Base-by-base conservation (phyloP, 2,888 invertebrate species). In the Eremobia ochroleuca region DNA sequence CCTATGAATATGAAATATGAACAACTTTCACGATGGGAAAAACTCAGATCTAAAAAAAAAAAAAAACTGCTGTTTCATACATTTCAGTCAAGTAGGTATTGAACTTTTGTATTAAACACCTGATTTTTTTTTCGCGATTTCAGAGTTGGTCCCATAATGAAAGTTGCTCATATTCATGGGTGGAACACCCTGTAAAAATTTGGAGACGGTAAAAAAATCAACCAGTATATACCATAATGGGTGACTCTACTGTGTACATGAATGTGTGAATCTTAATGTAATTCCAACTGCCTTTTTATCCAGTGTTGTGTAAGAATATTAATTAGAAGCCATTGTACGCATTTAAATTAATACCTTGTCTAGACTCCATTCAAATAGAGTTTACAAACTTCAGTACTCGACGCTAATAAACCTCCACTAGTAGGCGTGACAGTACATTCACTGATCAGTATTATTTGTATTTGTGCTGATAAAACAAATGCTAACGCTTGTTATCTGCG, bases 381-480 rank as follows among this genome's bases (percentile, higher is more conserved):
- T 86, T 64, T 73, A 82, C 15, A 55, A 55, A 46, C 25, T 28
- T 82, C 34, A 74, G 59, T 71, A 82, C 71, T 82, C 15, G n/a
- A 73, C 28, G 69, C 65, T 55, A 43, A 37, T 65, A 71, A 73
- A 73, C 68, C 64, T 37, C 52, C 3, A 11, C 40, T 43, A 13
- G 75, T 65, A 78, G 73, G 76, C 77, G 74, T 79, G 73, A 64
- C 28, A 40, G 70, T 71, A 76, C 69, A 80, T 73, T 85, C 65
- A 66, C 68, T 87, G 77, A 89, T 81, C 79, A 68, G 73, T 71
- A 55, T 79, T 87, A 82, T 88, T 88, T 88, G 78, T 83, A 75
- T 81, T 80, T 68, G 75, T 72, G 62, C 68, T 78, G 88, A 88
- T 88, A 88, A 80, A 85, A 88, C 80, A 73, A 83, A 77, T 72